Percentiles rank a stretch among this genome's conserved stretches.
Conservation (phyloP, 2,113 vertebrate species). For the Canis aureus region DNA sequence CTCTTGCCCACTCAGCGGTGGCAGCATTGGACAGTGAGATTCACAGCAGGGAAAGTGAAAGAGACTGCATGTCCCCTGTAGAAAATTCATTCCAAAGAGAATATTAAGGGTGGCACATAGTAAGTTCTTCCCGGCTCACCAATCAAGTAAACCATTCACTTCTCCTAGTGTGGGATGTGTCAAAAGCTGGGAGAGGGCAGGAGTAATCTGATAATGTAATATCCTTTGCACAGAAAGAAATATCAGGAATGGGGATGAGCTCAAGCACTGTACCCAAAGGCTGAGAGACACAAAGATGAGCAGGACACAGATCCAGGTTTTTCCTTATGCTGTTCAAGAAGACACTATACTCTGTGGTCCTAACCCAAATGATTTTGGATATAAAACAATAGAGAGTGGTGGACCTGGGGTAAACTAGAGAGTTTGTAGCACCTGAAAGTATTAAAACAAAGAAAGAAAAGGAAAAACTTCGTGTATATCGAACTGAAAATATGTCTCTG, state of each 20-base stretch:
- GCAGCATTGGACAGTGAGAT: not conserved
- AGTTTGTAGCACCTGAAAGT: not conserved
- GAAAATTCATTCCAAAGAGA: not conserved
- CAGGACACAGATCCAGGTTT: not conserved
- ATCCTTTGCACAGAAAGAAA: not conserved
- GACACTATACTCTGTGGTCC: not conserved
- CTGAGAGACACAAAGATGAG: not conserved
- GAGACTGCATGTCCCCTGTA: not conserved
- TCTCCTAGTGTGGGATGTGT: not conserved
- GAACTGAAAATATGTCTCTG: not conserved
- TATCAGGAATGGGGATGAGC: not conserved
- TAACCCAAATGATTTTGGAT: not conserved
- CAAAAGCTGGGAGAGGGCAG: not conserved
- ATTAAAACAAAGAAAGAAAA: slow-evolving; percentile 33
- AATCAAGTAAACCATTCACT: not conserved
- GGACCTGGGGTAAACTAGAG: not conserved
- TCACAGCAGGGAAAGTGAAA: not conserved
- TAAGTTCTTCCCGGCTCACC: not conserved
- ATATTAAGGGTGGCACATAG: not conserved
- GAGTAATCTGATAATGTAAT: not conserved
- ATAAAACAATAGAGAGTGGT: not conserved
- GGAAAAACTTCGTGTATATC: not conserved
- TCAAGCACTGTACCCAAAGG: not conserved
- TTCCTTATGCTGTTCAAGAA: not conserved
- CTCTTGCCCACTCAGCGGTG: not conserved